Base-by-base conservation (phyloP, 2,888 invertebrate genomes). In the Eupeodes luniger region DNA sequence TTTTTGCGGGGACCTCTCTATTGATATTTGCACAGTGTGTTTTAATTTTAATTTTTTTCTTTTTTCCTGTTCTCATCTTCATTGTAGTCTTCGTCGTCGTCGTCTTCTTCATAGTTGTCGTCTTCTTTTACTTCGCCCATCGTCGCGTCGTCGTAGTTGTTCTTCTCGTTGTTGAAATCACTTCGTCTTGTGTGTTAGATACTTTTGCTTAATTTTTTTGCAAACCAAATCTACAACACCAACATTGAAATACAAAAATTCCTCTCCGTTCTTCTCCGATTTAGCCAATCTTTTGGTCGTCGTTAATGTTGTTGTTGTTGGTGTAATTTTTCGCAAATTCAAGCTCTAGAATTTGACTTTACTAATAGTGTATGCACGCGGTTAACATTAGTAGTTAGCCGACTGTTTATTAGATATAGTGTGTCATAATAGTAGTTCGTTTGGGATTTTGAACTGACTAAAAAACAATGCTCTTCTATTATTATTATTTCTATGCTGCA, bases 291-390 rank as follows among this genome's bases (percentile, higher is more conserved):
- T 70, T 70, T 64, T 49, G 16, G 40, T 36, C 51, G 55, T 55
- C n/a, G 40, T 70, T 16, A 16, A 6, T 34, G 9, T 19, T 19
- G 12, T 62, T 44, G 3, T 7, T 16, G 57, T 67, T 89, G 85
- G 84, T 89, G 79, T 83, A 69, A 83, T 82, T 89, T 89, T 86
- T 86, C 83, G 87, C 82, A 77, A 86, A 86, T 86, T 89, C 82
- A 86, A 81, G 86, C 85, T 89, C 82, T 89, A 86, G 85, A 86
- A 86, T 89, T 89, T 88, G 89, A 90, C 90, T 90, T 89, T 89
- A 90, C 90, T 90, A 90, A 90, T 90, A 85, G 90, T 90, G 90
- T 90, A 90, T 90, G 90, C 90, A 90, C 90, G 90, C 90, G 90
- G 90, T 89, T 90, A 89, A 88, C 90, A 90, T 90, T 90, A 90